Base-by-base conservation (phyloP, 1,140 invertebrate species). In the Scaptodrosophila lebanonensis region DNA sequence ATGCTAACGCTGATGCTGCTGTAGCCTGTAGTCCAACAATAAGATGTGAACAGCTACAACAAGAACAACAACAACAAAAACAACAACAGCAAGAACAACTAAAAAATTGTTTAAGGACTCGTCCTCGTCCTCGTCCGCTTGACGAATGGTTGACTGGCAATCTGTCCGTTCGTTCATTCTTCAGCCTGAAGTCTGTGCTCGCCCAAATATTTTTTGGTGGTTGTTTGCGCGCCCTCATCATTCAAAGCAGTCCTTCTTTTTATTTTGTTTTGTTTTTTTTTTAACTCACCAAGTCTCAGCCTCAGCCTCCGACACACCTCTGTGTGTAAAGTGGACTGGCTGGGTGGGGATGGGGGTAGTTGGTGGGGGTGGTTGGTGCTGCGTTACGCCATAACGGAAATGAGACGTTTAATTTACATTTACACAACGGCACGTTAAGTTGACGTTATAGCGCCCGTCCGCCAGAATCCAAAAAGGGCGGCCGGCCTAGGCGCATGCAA, bases 391-490 rank as follows among this genome's bases (percentile, higher is more conserved):
- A 69, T 79, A 69, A 68, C 73, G 73, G 73, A 77, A 77, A 77
- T 77, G 73, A 77, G 73, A 77, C 73, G 73, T 73, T 77, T 77
- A 77, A 77, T 77, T 77, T 77, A 73, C 73, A 77, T 77, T 77
- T 71, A 72, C 72, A 77, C 73, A 77, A 75, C 53, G 62, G 29
- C 25, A 33, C 39, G 40, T 49, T 38, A 40, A 57, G 52, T 51
- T 53, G 45, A 42, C 39, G 11, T 45, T 17, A 38, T 39, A 27
- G 48, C 20, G 35, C 38, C 16, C 15, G 35, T n/a, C 32, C 12
- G 38, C 11, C 50, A 11, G 18, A 13, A 22, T 12, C 22, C 33
- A 8, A 32, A 15, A 1, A 16, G 49, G 22, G 33, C 18, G 32
- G 5, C 15, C 2, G 33, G 18, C 7, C 8, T 9, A 18, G 27